These are phyloP conservation scores for Archaeoteleia sp. DNA, from an alignment of 2,888 invertebrate species.

Conservation along the genomic window DNA sequence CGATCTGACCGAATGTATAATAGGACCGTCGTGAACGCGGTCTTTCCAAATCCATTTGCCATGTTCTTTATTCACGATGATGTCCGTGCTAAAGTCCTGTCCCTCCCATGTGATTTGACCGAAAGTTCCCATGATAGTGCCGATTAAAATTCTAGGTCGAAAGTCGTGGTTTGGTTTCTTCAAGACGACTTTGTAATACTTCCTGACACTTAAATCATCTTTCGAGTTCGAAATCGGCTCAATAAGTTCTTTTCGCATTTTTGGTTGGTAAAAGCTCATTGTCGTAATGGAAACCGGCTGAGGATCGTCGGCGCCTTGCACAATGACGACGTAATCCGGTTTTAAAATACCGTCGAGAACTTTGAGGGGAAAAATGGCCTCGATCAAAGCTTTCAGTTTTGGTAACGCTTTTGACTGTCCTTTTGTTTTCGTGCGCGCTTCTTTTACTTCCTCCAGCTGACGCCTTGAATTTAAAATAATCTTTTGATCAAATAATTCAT, in stretches of 20 bases:
- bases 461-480: constrained; percentile 13
- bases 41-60: constrained; percentile 74
- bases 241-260: constrained; percentile 52
- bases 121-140: constrained; percentile 72
- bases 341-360: constrained; percentile 79
- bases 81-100: constrained; percentile 80
- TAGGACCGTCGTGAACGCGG: constrained; percentile 82
- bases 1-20: constrained; percentile 79
- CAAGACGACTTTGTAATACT: constrained; percentile 57
- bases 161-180: constrained; percentile 49
- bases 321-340: constrained; percentile 79
- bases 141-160: constrained; percentile 16
- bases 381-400: constrained; percentile 78
- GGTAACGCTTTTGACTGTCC: background rate
- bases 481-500: too few relatives aligned
- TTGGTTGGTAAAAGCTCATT: constrained; percentile 73
- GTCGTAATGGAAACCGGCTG: constrained; percentile 75
- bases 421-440: background rate
- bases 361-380: constrained; percentile 79
- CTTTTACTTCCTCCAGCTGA: constrained; percentile 15
- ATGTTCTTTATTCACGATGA: constrained; percentile 78
- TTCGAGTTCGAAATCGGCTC: constrained; percentile 32
- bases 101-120: constrained; percentile 81
- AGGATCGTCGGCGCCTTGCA: constrained; percentile 75
- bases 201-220: constrained; percentile 55